phyloP scores from a whole-genome alignment of 2,797 vertebrate species.

The Chaenodraco wilsoni region DNA sequence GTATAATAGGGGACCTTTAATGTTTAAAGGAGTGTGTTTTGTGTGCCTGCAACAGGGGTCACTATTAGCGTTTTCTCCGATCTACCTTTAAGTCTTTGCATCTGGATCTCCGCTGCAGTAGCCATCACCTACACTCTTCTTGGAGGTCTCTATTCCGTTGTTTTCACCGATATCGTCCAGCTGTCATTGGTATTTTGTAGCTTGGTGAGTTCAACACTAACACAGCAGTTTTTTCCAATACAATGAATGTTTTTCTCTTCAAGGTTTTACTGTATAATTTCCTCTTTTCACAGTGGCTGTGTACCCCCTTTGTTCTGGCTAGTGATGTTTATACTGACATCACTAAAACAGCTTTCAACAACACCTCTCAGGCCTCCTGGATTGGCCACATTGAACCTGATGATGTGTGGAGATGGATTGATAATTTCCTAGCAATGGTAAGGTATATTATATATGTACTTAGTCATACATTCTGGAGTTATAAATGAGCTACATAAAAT shows the following conservation, averaged over 20 bases:
- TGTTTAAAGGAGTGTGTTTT: no score
- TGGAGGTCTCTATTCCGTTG: constrained; percentile 72
- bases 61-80: constrained; percentile 80
- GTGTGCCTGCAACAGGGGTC: constrained; percentile 51
- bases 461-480: no score
- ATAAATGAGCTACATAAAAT: no score
- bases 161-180: constrained; percentile 64
- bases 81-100: constrained; percentile 66
- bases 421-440: constrained; percentile 58
- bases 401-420: constrained; percentile 73
- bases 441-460: neutral
- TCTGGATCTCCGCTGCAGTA: constrained; percentile 74
- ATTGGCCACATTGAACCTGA: constrained; percentile 67
- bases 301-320: constrained; percentile 77
- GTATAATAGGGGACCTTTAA: no score
- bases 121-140: constrained; percentile 79
- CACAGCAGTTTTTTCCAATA: no score
- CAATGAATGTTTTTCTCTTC: neutral
- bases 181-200: constrained; percentile 17
- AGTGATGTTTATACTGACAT: constrained; percentile 70
- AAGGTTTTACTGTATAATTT: no score
- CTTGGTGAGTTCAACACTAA: constrained; percentile 22
- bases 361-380: constrained; percentile 74
- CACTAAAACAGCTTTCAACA: constrained; percentile 68
- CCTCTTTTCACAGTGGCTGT: constrained; percentile 52